A percentile compares a stretch with the other conserved stretches of the same genome.
Conservation (phyloP, 1,140 invertebrate species). For the Ceratina japonica region DNA sequence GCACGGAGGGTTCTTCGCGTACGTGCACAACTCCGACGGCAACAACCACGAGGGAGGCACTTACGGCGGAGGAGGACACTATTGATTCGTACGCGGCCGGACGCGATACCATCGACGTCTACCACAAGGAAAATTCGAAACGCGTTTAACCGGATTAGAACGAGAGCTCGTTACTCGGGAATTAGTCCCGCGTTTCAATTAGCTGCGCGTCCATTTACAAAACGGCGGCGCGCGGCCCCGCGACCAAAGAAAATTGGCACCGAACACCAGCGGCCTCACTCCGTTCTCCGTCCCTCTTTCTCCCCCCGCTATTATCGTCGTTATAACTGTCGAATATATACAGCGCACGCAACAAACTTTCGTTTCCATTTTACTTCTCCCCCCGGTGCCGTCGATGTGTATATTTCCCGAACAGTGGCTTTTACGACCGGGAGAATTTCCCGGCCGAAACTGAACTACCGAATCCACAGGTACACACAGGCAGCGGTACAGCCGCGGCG, state of each 20-base stretch:
- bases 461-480: conserved; percentile 35
- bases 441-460: conserved; percentile 3
- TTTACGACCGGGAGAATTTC: conserved; percentile 22
- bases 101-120: too few species aligned
- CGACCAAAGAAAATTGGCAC: conserved; percentile 5
- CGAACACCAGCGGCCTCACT: too few species aligned
- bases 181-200: neutral
- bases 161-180: neutral
- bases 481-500: too few species aligned
- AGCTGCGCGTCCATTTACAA: neutral
- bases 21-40: conserved; percentile 85
- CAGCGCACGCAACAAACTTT: neutral
- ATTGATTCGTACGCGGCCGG: neutral
- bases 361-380: neutral
- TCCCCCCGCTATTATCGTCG: conserved; percentile 23
- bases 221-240: neutral
- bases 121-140: neutral
- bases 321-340: conserved; percentile 36
- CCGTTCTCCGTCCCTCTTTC: too few species aligned
- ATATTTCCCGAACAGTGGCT: neutral
- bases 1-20: conserved; percentile 88
- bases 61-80: conserved; percentile 62
- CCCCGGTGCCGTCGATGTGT: neutral
- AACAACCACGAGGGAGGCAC: conserved; percentile 75
- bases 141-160: neutral